These are phyloP conservation scores for fruit fly (Drosophila melanogaster) DNA, from an alignment of 1,140 invertebrate species.

Conservation along the genomic window DNA sequence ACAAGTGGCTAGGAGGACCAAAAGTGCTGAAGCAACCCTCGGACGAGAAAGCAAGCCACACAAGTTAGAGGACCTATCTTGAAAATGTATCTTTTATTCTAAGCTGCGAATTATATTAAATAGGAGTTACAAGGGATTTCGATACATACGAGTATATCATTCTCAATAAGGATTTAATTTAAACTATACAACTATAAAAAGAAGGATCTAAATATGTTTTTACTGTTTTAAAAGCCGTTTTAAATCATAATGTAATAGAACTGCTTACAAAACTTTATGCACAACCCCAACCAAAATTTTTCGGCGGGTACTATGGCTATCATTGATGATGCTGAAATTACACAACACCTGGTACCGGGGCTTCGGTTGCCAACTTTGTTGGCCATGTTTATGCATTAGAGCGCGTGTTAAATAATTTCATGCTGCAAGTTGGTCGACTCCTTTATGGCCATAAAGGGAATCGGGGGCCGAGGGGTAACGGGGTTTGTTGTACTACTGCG, in stretches of 20 bases:
- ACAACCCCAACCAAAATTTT: constrained; percentile 9
- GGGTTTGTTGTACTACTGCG: not conserved
- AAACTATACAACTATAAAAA: too few species aligned
- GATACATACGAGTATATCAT: too few species aligned
- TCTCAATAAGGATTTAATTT: too few species aligned
- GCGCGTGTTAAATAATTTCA: constrained; percentile 66
- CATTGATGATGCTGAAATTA: constrained; percentile 21
- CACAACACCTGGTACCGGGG: constrained; percentile 57
- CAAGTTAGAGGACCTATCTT: not conserved
- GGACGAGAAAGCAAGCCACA: constrained; percentile 23
- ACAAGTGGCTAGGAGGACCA: constrained; percentile 49
- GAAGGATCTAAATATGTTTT: too few species aligned
- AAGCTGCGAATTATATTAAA: too few species aligned
- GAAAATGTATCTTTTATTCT: too few species aligned
- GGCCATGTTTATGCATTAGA: constrained; percentile 78
- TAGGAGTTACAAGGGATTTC: too few species aligned
- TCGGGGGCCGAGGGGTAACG: not conserved
- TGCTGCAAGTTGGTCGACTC: constrained; percentile 57
- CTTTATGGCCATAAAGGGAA: constrained; percentile 76
- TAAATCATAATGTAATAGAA: not conserved
- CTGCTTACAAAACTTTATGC: not conserved
- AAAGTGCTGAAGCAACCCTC: constrained; percentile 41
- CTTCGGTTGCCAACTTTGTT: constrained; percentile 40
- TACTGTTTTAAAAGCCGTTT: too few species aligned
- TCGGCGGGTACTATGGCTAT: constrained; percentile 1